Conservation (phyloP, 2,797 vertebrate species). For the Syncerus caffer region DNA sequence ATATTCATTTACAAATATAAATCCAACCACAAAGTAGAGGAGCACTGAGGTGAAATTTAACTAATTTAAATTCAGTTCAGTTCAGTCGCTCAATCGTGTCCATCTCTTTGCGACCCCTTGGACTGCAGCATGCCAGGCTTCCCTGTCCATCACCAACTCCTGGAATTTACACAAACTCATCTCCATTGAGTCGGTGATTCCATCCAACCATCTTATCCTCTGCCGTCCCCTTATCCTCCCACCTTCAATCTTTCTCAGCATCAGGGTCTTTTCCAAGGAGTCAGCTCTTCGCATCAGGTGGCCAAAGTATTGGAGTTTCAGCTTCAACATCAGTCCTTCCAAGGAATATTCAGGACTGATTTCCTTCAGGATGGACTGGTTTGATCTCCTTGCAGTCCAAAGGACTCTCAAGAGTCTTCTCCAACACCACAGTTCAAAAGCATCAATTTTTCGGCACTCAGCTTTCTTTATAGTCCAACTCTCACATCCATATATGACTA, state of each 20-base stretch:
- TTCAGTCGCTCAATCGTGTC: rapidly evolving
- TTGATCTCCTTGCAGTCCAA: neutral
- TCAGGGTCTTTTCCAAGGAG: neutral
- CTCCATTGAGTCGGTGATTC: neutral
- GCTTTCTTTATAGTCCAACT: neutral
- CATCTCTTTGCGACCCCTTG: rapidly evolving
- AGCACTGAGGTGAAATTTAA: neutral
- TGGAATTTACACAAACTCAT: neutral
- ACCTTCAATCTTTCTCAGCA: neutral
- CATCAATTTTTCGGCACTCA: neutral
- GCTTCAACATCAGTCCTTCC: neutral
- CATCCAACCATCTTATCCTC: neutral
- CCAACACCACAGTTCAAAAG: neutral
- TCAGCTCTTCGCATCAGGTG: neutral
- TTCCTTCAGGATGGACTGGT: neutral
- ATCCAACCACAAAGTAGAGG: neutral
- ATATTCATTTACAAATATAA: neutral
- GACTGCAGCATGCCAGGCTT: neutral
- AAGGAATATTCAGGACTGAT: neutral
- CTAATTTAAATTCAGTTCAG: neutral
- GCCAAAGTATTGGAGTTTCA: neutral
- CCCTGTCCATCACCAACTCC: neutral
- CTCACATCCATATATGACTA: neutral
- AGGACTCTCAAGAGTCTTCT: neutral
- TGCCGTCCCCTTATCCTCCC: rapidly evolving